phyloP scores from a whole-genome alignment of 2,113 vertebrate genomes.

The Piaya cayana region DNA sequence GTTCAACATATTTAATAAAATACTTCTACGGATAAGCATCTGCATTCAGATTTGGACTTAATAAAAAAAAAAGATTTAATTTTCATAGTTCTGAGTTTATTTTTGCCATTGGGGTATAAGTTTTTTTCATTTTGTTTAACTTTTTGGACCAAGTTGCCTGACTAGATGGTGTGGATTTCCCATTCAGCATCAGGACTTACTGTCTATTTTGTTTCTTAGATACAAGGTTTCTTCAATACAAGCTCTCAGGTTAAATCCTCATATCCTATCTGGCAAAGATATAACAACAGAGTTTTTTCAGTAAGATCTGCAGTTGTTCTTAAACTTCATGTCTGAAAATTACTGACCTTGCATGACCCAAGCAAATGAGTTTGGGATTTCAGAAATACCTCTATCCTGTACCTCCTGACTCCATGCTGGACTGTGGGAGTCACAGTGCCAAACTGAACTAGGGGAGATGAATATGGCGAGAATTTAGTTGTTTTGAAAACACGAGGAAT shows the following conservation, averaged over 20 bases:
- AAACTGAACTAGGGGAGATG: not conserved
- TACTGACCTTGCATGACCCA: not conserved
- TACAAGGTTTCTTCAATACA: not conserved
- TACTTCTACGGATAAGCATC: not conserved
- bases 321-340: not conserved
- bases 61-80: not conserved
- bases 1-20: not conserved
- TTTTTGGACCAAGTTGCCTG: not conserved
- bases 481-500: not conserved
- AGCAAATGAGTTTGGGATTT: not conserved
- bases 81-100: not conserved
- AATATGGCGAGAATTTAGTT: not conserved
- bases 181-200: not conserved
- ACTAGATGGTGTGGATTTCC: not conserved
- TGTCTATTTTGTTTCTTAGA: not conserved
- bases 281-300: not conserved
- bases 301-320: not conserved
- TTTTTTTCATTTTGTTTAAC: not conserved
- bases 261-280: not conserved
- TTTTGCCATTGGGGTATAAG: not conserved
- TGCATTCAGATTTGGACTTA: not conserved
- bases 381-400: not conserved
- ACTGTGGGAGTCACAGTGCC: rapidly evolving
- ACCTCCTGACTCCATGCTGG: not conserved
- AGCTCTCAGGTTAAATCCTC: not conserved